A percentile compares a stretch with the other conserved stretches of the same genome.
Evolutionary conservation across 2,113 vertebrate species (phyloP).

Genomic region (Furnarius figulus): DNA sequence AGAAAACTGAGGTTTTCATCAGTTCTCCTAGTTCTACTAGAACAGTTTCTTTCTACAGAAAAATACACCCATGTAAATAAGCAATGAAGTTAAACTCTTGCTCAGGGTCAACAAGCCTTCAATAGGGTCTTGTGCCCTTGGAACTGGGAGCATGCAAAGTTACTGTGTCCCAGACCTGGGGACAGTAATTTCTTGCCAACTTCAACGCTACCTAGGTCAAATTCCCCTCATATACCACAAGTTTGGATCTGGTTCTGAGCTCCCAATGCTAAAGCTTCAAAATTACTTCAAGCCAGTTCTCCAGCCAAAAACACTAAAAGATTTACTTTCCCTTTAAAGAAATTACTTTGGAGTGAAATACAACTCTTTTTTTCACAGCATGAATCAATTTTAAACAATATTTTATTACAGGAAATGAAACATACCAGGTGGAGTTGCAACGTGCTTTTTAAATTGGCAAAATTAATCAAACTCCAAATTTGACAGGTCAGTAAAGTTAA

Average conservation of each 20-base stretch:
- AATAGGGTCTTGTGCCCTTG: background rate
- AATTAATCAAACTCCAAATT: slow-evolving; percentile 11
- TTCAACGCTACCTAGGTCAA: background rate
- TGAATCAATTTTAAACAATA: background rate
- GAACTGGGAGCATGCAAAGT: background rate
- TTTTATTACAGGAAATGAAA: slow-evolving; percentile 38
- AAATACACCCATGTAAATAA: background rate
- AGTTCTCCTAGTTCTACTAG: background rate
- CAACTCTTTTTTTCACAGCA: background rate
- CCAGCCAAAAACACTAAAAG: background rate
- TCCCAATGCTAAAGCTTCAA: background rate
- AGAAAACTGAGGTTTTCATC: background rate
- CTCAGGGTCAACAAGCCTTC: background rate
- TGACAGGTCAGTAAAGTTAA: background rate
- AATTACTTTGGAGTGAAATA: background rate
- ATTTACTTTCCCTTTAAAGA: background rate
- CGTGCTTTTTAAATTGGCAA: background rate
- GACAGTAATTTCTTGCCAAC: background rate
- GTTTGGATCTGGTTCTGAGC: background rate
- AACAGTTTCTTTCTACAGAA: background rate
- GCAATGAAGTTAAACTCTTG: background rate
- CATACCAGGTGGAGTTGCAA: background rate
- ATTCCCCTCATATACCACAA: background rate
- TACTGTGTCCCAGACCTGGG: background rate
- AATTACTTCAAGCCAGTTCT: background rate